Evolutionary conservation across 2,888 invertebrate species (phyloP), one percentile per base, ranked within the genome.

Genomic region (Ametastegia equiseti): DNA sequence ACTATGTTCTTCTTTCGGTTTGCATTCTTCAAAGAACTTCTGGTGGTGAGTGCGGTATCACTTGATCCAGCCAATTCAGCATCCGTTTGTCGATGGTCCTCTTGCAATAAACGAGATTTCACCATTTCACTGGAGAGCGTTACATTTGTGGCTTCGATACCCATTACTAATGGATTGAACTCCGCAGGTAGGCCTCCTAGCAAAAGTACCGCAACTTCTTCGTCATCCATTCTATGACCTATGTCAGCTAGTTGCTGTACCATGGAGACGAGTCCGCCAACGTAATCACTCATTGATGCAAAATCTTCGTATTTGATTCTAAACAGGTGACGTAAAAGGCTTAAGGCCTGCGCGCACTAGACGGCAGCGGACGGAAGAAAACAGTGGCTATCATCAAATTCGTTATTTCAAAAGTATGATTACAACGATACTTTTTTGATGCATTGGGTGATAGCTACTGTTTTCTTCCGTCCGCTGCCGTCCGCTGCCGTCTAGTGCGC

Each of bases 181-280:
- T 82, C 71, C 42, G 27, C 54, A 15, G 83, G 80, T 5, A 85
- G 83, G 3, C 85, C 83, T 78, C 83, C 83, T 54, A 85, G 65
- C 80, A 85, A 82, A 15, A 85, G 80, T 5, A 81, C 84, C 13
- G 83, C 85, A 6, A 86, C 42, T 54, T 84, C 83, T 75, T 86
- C 84, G 80, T 86, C 84, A 67, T 86, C 84, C 39, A 84, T 27
- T 19, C 82, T 83, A 13, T 83, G 83, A 13, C 81, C 81, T 2
- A 84, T 84, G 2, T 81, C 80, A 19, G 82, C 81, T 19, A 84
- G 77, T 81, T 84, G 79, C 69, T 85, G 85, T 11, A 83, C 82
- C 2, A 86, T 27, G 47, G 83, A 77, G 82, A 85, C 84, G 1
- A 83, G 63, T 60, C 83, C 84, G 75, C 84, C 85, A 1, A 85